These are phyloP conservation scores for Chlorodrepanis virens DNA, from an alignment of 2,113 vertebrate genomes.

Conservation along the genomic window DNA sequence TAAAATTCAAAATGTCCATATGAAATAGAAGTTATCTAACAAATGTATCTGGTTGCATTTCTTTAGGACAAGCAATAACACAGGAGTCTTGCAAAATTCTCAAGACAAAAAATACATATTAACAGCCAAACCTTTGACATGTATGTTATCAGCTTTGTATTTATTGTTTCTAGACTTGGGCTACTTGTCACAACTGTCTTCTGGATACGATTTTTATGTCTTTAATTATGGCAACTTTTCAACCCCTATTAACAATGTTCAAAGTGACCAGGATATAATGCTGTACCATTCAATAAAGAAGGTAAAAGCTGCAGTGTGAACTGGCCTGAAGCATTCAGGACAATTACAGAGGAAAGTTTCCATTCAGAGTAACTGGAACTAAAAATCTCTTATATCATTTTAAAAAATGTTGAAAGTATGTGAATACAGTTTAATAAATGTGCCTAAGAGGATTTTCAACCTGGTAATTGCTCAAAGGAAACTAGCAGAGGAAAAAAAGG, in stretches of 20 bases:
- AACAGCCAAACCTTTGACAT: slow-evolving; percentile 6
- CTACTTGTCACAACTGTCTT: background rate
- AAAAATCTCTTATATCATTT: background rate
- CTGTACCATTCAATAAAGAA: background rate
- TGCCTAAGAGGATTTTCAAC: background rate
- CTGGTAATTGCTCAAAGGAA: background rate
- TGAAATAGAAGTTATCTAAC: background rate
- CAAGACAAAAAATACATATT: background rate
- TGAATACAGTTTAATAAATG: background rate
- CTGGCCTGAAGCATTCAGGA: background rate
- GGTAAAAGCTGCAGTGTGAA: background rate
- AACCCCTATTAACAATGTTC: background rate
- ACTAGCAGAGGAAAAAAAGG: background rate
- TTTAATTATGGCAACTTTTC: background rate
- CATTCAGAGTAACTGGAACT: background rate
- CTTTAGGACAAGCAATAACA: slow-evolving; percentile 45
- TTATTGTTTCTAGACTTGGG: background rate
- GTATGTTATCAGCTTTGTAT: background rate
- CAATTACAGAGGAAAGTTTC: background rate
- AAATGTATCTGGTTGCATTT: slow-evolving; percentile 7
- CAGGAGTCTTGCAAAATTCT: background rate
- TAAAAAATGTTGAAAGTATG: background rate
- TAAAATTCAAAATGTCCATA: slow-evolving; percentile 6
- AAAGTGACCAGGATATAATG: background rate
- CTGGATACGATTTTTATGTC: background rate